Conservation (phyloP, 2,888 invertebrate genomes). For the Dorcus hopei region DNA sequence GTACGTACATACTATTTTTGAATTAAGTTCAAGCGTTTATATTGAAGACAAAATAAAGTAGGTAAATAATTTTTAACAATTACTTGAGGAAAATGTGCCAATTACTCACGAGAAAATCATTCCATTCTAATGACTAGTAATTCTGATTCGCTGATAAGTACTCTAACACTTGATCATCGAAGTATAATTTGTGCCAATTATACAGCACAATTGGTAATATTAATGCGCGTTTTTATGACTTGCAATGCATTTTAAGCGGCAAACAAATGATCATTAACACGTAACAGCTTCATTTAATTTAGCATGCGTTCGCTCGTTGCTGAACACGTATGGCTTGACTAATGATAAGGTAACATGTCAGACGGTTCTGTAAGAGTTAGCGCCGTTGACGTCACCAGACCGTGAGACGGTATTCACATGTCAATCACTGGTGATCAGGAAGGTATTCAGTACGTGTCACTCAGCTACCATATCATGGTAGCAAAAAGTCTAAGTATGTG, state of each 20-base stretch:
- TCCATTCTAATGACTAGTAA: slow-evolving; percentile 12
- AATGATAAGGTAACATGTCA: slow-evolving; percentile 23
- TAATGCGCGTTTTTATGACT: slow-evolving; percentile 10
- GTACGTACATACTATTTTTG: too few species aligned
- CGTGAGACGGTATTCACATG: not conserved
- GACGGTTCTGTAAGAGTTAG: slow-evolving; percentile 17
- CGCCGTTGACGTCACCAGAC: not conserved
- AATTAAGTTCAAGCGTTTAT: too few species aligned
- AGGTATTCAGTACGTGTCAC: not conserved
- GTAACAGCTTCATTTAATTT: slow-evolving; percentile 15
- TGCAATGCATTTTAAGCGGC: slow-evolving; percentile 17
- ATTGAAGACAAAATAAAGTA: too few species aligned
- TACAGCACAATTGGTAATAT: slow-evolving; percentile 11
- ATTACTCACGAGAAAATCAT: too few species aligned
- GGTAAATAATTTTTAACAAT: too few species aligned
- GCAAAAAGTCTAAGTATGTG: not conserved
- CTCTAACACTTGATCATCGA: slow-evolving; percentile 14
- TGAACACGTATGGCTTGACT: slow-evolving; percentile 19
- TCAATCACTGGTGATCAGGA: not conserved
- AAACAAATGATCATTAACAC: slow-evolving; percentile 15
- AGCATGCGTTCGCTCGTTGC: slow-evolving; percentile 9
- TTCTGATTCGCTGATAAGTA: slow-evolving; percentile 15
- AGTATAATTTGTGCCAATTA: slow-evolving; percentile 15
- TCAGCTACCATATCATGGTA: not conserved
- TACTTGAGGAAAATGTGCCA: too few species aligned